Percentiles rank a stretch among this genome's conserved stretches.
Evolutionary conservation across 1,140 invertebrate genomes (phyloP).

Genomic region (Brachionus sp.): DNA sequence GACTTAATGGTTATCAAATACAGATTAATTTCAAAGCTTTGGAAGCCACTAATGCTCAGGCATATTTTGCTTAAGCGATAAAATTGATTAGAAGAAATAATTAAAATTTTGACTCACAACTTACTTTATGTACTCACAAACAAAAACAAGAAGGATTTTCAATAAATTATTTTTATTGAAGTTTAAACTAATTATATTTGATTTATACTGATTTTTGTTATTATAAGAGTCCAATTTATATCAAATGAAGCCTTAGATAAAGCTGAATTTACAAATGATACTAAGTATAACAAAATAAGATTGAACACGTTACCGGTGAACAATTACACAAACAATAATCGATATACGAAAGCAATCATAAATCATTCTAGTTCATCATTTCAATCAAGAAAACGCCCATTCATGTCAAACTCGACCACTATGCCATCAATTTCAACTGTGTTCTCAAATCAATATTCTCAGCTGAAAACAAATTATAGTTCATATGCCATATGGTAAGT

Average conservation of each 20-base stretch:
- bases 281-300: not conserved
- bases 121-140: not conserved
- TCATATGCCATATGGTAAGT: conserved; percentile 14
- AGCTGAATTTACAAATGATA: not conserved
- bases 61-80: no score
- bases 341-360: not conserved
- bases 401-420: not conserved
- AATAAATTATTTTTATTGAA: not conserved
- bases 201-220: not conserved
- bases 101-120: not conserved
- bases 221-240: conserved; percentile 9
- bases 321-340: not conserved
- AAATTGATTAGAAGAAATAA: no score
- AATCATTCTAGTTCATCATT: not conserved
- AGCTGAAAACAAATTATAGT: conserved; percentile 11
- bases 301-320: conserved; percentile 24
- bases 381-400: not conserved
- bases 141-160: not conserved
- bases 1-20: not conserved
- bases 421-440: conserved; percentile 20
- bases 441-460: conserved; percentile 28
- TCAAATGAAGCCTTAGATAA: conserved; percentile 37
- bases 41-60: not conserved
- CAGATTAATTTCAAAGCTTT: not conserved
- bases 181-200: not conserved